Conservation (phyloP, 2,797 vertebrate genomes). For the Galago senegalensis region DNA sequence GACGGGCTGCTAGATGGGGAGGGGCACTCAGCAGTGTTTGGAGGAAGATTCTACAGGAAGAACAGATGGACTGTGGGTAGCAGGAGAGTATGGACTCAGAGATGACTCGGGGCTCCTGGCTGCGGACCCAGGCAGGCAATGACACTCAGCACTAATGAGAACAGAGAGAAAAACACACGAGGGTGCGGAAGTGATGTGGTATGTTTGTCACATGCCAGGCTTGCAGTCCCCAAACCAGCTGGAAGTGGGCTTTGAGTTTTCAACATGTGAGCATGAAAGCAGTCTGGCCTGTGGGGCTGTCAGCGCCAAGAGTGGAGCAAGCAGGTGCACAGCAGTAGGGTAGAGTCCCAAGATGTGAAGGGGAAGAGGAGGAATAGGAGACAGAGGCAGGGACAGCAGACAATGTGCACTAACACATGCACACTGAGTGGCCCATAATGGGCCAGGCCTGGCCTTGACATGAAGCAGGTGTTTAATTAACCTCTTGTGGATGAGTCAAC, state of each 20-base stretch:
- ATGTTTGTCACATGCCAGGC: conserved; percentile 40
- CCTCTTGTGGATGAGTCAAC: conserved; percentile 23
- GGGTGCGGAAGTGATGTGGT: background rate
- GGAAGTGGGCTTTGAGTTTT: conserved; percentile 21
- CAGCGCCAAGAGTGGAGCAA: background rate
- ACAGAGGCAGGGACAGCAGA: background rate
- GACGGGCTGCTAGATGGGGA: background rate
- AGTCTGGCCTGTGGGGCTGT: background rate
- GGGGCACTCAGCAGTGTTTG: background rate
- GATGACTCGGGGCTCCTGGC: conserved; percentile 80
- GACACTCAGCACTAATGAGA: conserved; percentile 72
- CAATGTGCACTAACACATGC: fast-evolving
- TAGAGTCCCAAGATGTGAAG: background rate
- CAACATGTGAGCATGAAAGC: background rate
- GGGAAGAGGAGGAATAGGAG: background rate
- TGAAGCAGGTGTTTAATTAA: conserved; percentile 63
- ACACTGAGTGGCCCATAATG: background rate
- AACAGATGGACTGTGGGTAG: conserved; percentile 78
- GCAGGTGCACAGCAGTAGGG: background rate
- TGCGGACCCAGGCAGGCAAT: conserved; percentile 70
- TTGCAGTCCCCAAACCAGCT: conserved; percentile 42
- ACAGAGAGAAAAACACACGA: conserved; percentile 63
- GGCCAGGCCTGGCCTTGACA: background rate
- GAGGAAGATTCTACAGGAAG: conserved; percentile 68
- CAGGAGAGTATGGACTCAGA: conserved; percentile 68